Evolutionary conservation across 2,797 vertebrate genomes (phyloP), one percentile per base, ranked within the genome.

Genomic region (Microctenopoma lineatum): DNA sequence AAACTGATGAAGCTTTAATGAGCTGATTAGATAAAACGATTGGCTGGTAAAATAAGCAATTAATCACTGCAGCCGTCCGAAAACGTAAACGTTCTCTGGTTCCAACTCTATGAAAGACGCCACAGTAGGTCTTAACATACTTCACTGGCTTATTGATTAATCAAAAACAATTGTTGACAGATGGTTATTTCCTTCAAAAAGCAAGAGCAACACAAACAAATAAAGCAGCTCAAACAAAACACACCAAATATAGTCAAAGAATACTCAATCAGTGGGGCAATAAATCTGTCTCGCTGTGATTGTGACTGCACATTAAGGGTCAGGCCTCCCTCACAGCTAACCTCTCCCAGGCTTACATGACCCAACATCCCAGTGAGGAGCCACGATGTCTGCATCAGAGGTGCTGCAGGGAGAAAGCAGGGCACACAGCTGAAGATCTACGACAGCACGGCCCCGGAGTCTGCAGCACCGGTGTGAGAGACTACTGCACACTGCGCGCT

Each of bases 281-380:
- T 78, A 60, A 77, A 77, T 79, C 59, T 36, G 29, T 4, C n/a
- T 15, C 7, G 38, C 36, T 59, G 26, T 51, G 63, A 21, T 53
- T 29, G 39, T 15, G 44, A 67, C 15, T 44, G 21, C 63, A 76
- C 32, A 69, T 59, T 48, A 18, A 55, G 64, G 12, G 29, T 14
- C 42, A 52, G 27, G 41, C n/a, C 44, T 56, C 51, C 58, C 38
- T 57, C 60, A 32, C 25, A 29, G 54, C 27, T 51, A 32, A 85
- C 78, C 77, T 79, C 84, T 85, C 79, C 72, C 82, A 82, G 70
- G 70, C 66, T 77, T 42, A 67, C n/a, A 4, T 27, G 66, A 73
- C 75, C 75, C 59, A 2, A 12, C 51, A 56, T 41, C 46, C 16
- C 73, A n/a, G 29, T 18, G 60, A 65, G 66, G 55, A 26, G 44